Conservation (phyloP, 2,888 invertebrate genomes). For the Sipunculus nudus region DNA sequence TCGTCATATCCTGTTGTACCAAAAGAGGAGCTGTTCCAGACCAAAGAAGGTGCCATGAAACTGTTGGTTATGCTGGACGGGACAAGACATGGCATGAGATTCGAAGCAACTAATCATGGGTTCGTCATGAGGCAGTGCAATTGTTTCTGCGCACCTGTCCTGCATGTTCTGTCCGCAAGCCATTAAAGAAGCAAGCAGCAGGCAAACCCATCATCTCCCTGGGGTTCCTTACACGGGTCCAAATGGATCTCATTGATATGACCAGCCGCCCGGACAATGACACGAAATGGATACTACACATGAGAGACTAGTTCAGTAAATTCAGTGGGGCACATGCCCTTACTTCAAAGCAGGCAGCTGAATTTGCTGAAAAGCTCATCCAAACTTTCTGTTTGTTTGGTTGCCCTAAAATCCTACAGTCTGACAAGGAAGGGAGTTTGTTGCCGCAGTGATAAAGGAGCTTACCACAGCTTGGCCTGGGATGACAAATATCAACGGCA, state of each 20-base stretch:
- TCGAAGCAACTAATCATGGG: not conserved
- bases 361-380: not conserved
- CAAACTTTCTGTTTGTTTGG: not conserved
- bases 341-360: not conserved
- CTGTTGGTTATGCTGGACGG: no score
- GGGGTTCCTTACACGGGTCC: not conserved
- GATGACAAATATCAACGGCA: not conserved
- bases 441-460: not conserved
- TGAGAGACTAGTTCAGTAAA: not conserved
- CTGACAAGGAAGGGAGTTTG: not conserved
- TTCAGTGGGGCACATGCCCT: not conserved
- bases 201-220: not conserved
- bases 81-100: no score
- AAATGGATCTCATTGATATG: not conserved
- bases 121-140: not conserved
- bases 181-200: not conserved
- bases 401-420: constrained; percentile 2
- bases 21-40: not conserved
- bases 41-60: not conserved
- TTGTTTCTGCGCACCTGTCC: not conserved
- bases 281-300: not conserved
- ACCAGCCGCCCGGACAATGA: not conserved
- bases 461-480: not conserved
- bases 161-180: not conserved
- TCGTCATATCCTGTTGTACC: not conserved